Conservation (phyloP, 1,140 invertebrate species). For the Cryptotermes secundus region DNA sequence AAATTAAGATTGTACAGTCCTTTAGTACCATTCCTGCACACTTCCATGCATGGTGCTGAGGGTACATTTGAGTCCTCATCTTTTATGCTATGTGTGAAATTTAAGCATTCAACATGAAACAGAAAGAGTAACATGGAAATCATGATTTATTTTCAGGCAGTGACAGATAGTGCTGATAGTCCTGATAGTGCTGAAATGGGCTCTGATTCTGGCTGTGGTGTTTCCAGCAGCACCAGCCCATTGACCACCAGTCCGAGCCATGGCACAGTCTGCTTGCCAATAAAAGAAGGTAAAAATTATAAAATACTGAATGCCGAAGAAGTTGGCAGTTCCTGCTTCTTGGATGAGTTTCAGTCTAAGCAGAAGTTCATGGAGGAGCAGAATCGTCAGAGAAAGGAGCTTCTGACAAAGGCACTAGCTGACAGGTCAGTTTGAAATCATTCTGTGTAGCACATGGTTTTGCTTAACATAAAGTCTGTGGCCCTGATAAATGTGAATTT, state of each 20-base stretch:
- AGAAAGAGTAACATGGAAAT: neutral
- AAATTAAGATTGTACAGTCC: neutral
- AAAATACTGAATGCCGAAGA: slow-evolving; percentile 18
- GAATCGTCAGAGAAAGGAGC: slow-evolving; percentile 69
- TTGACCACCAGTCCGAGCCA: slow-evolving; percentile 19
- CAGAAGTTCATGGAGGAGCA: slow-evolving; percentile 76
- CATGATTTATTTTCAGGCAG: neutral
- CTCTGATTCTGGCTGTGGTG: neutral
- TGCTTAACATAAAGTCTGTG: too few relatives aligned
- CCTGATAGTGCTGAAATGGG: neutral
- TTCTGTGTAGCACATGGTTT: too few relatives aligned
- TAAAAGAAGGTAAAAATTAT: slow-evolving; percentile 27
- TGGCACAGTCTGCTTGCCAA: slow-evolving; percentile 14
- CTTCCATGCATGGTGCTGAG: neutral
- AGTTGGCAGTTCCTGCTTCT: slow-evolving; percentile 18
- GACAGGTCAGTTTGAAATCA: slow-evolving; percentile 57
- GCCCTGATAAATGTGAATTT: too few relatives aligned
- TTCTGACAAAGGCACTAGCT: slow-evolving; percentile 68
- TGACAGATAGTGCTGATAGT: neutral
- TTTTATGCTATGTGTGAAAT: neutral
- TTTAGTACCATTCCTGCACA: neutral
- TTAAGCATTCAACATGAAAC: neutral
- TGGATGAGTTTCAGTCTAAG: slow-evolving; percentile 66
- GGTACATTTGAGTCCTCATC: neutral
- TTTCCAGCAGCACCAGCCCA: neutral